These are phyloP conservation scores for Montipora cactus DNA, from an alignment of 64 coral and sea anemone species.

Conservation along the genomic window DNA sequence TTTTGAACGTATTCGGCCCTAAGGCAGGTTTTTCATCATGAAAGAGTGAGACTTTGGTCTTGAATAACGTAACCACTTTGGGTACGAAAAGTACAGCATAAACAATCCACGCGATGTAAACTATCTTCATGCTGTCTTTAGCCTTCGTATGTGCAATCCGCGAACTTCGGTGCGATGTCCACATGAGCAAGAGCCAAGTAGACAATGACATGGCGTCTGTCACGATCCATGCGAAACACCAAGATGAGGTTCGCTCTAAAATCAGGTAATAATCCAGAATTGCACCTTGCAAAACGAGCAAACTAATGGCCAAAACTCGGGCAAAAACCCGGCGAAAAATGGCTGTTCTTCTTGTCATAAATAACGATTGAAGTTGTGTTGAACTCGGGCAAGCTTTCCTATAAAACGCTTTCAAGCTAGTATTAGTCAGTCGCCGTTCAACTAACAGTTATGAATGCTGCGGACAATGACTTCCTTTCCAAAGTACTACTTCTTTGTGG, in stretches of 20 bases:
- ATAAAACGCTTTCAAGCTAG: too few relatives aligned
- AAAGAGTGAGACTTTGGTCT: conserved; percentile 28
- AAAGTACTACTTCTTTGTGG: too few relatives aligned
- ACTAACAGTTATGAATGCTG: too few relatives aligned
- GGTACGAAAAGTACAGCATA: conserved; percentile 86
- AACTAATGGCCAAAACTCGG: conserved; percentile 55
- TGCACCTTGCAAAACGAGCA: conserved; percentile 68
- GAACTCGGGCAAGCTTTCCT: too few relatives aligned
- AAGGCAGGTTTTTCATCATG: conserved; percentile 68
- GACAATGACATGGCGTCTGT: conserved; percentile 65
- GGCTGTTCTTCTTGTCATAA: conserved; percentile 59
- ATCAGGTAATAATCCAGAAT: conserved; percentile 84
- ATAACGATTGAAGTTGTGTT: not conserved
- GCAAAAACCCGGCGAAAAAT: conserved; percentile 60
- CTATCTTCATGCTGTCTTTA: conserved; percentile 74
- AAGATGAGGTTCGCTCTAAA: conserved; percentile 22
- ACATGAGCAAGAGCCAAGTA: conserved; percentile 74
- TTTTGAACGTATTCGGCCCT: conserved; percentile 87
- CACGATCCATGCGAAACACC: conserved; percentile 74
- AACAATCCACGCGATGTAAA: conserved; percentile 87
- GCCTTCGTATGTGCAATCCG: not conserved
- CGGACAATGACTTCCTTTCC: too few relatives aligned
- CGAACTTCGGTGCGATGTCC: conserved; percentile 65
- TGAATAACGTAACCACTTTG: conserved; percentile 82
- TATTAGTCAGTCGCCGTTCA: too few relatives aligned